A percentile compares a stretch with the other conserved stretches of the same genome.
phyloP scores from a whole-genome alignment of 1,140 invertebrate genomes.

The Plodia interpunctella region DNA sequence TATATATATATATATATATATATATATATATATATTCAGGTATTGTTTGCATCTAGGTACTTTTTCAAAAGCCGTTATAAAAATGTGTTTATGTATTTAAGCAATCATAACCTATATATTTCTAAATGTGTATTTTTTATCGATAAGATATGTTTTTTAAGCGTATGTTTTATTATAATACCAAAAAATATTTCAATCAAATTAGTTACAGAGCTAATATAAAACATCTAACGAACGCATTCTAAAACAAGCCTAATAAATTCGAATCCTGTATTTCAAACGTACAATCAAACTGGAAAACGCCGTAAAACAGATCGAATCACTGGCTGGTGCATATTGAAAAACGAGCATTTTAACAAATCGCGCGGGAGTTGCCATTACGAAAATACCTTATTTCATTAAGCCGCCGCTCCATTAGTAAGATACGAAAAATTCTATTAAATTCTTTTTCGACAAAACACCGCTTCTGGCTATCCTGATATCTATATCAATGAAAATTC shows the following conservation, averaged over 20 bases:
- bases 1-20: no score
- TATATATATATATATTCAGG: no score
- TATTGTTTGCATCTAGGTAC: no score
- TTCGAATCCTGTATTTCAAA: neutral
- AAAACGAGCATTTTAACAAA: conserved; percentile 56
- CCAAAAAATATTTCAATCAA: no score
- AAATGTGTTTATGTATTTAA: no score
- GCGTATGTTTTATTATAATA: no score
- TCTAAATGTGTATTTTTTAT: no score
- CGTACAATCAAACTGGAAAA: neutral
- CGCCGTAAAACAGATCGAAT: conserved; percentile 25
- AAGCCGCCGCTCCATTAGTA: conserved; percentile 60
- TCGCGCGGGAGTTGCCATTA: conserved; percentile 41
- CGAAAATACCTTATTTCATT: conserved; percentile 67
- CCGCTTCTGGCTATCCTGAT: conserved; percentile 26
- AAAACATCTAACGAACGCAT: neutral
- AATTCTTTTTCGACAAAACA: conserved; percentile 39
- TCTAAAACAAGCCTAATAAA: neutral
- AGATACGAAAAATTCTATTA: conserved; percentile 66
- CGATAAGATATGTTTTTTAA: no score
- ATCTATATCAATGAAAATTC: neutral
- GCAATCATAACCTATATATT: no score
- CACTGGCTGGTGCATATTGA: conserved; percentile 43
- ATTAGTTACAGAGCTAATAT: no score
- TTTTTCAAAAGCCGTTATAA: no score